phyloP scores from a whole-genome alignment of 1,140 invertebrate genomes.

The Anagrus nilaparvatae region DNA sequence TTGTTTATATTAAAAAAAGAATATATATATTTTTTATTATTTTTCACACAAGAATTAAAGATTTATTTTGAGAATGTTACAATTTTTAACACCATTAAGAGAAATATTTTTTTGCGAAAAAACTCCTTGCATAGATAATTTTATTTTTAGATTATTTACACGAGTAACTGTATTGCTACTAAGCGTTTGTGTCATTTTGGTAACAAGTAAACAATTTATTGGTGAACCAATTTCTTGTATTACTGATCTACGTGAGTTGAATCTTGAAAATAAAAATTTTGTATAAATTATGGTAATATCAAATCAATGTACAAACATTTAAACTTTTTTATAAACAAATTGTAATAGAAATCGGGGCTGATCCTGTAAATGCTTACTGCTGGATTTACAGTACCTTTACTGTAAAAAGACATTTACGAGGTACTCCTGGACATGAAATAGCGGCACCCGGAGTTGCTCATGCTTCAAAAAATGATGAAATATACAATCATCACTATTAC shows the following conservation, averaged over 20 bases:
- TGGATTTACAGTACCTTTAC: conserved; percentile 56
- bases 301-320: too few relatives aligned
- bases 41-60: too few relatives aligned
- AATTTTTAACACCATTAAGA: too few relatives aligned
- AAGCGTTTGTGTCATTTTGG: conserved; percentile 28
- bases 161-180: conserved; percentile 28
- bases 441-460: conserved; percentile 29
- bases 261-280: neutral
- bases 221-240: conserved; percentile 46
- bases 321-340: too few relatives aligned
- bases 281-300: neutral
- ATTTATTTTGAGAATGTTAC: too few relatives aligned
- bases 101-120: too few relatives aligned
- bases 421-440: conserved; percentile 24
- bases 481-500: conserved; percentile 50
- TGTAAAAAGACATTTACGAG: conserved; percentile 30
- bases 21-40: too few relatives aligned
- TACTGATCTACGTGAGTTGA: conserved; percentile 26
- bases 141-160: conserved; percentile 30
- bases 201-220: conserved; percentile 41
- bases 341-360: conserved; percentile 22
- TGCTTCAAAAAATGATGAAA: conserved; percentile 31
- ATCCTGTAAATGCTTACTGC: conserved; percentile 52
- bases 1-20: too few relatives aligned
- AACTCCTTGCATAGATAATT: conserved; percentile 24